Evolutionary conservation across 2,797 vertebrate species (phyloP), one percentile per base, ranked within the genome.

Genomic region (Allochrocebus solatus): DNA sequence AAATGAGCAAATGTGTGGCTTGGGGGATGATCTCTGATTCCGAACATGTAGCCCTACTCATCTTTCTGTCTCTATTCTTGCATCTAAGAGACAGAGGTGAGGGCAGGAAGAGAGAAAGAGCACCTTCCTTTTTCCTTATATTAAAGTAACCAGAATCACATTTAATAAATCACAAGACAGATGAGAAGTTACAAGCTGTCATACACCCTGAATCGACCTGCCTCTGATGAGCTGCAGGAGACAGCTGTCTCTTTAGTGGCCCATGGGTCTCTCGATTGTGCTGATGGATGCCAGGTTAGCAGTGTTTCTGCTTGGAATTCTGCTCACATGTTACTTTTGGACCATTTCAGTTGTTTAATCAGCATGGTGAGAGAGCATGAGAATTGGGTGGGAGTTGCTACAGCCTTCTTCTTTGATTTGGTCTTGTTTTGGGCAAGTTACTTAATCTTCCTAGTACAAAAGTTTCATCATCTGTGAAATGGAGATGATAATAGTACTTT

Each of bases 141-240:
- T 33, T 84, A 50, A 89, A 67, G 24, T 36, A 61, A 59, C 7
- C 50, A 50, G 84, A 78, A 16, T 82, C 6, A 0, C 28, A 53
- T 72, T 41, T 26, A 61, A 74, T 64, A n/a, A 43, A 46, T n/a
- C 41, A 16, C 0, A 41, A 67, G 14, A 70, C 55, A 76, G 46
- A 26, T 5, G 59, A 88, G 81, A 70, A 75, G 48, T 57, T 50
- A 19, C 2, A 75, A 46, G 43, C 67, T 59, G 14, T 39, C 0
- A 9, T 0, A 0, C 1, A 24, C 10, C 30, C 41, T 46, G 3
- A 4, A 2, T 43, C 1, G 0, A 22, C 55, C 13, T 5, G 5
- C 8, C 2, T 10, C 22, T 41, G 55, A 26, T 19, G 53, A 17
- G 4, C 78, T 39, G 21, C 0, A 0, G 55, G 67, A 64, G 70